Conservation (phyloP, 2,888 invertebrate species). For the Diaphora mendica region DNA sequence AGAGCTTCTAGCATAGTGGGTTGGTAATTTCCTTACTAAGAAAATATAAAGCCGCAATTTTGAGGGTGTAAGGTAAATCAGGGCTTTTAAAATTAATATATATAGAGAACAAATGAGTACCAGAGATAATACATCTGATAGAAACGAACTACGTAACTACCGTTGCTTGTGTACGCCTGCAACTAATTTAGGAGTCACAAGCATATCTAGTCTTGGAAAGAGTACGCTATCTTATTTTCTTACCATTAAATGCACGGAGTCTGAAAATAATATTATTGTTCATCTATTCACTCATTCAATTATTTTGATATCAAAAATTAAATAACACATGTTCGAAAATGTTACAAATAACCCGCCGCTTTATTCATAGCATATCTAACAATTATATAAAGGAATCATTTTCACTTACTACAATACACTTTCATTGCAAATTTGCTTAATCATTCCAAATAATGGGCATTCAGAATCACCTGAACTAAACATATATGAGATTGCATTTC, state of each 20-base stretch:
- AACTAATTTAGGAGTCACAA: no score
- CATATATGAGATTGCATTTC: slow-evolving; percentile 1
- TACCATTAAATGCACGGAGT: no score
- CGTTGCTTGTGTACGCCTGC: no score
- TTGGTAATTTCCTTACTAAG: not conserved
- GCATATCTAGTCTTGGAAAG: not conserved
- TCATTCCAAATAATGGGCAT: slow-evolving; percentile 14
- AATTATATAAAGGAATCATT: not conserved
- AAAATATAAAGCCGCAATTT: not conserved
- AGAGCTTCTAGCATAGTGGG: not conserved
- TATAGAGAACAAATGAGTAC: no score
- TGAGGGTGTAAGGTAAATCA: not conserved
- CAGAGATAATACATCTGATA: no score
- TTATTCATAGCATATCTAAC: no score
- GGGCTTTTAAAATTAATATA: no score
- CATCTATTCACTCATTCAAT: not conserved
- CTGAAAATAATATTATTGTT: no score
- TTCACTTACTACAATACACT: not conserved
- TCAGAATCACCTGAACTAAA: not conserved
- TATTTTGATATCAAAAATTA: not conserved
- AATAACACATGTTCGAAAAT: no score
- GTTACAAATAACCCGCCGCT: no score
- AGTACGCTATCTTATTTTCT: no score
- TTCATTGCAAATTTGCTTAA: not conserved
- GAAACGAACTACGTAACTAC: no score